Base-by-base conservation (phyloP, 2,888 invertebrate species). In the Scotopteryx bipunctaria region DNA sequence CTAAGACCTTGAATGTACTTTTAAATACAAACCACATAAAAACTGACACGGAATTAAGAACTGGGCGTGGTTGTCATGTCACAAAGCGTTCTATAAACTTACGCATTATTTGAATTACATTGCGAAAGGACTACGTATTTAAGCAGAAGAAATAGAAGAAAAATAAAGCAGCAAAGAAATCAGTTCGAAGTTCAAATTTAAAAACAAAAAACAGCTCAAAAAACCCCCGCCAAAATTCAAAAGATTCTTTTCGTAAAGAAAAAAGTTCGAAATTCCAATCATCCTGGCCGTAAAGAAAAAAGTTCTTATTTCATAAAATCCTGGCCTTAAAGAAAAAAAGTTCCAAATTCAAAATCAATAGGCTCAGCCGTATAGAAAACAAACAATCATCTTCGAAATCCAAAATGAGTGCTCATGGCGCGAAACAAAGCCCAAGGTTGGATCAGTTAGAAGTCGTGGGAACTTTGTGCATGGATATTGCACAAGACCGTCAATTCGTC, bases 1-100 rank as follows among this genome's bases (percentile, higher is more conserved):
- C 32, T 23, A n/a, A 19, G 42, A 27, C 58, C 58, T 58, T 58
- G 58, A 47, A 25, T 13, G 40, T 33, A 36, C 49, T 31, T 29
- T 16, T 36, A 49, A 36, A 21, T 32, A 32, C 36, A 31, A 36
- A 47, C 19, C n/a, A 37, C n/a, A 21, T 5, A 41, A 55, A 55
- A 51, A 55, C 15, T 17, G 19, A 27, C 14, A 14, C 15, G 33
- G 37, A 35, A 37, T 55, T 45, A 15, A 25, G 19, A 19, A 17
- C 16, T 44, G 40, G 48, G 40, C 31, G 53, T 48, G 48, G 21
- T 16, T 14, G 11, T 14, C 25, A 41, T n/a, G 5, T 3, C 45
- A 45, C 29, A 49, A 42, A 42, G 9, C 13, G 6, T 25, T 16
- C 14, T 23, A 23, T 25, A 25, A 5, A 11, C 11, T 27, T 11